Base-by-base conservation (phyloP, 2,113 vertebrate genomes). In the Dryoscopus gambensis region DNA sequence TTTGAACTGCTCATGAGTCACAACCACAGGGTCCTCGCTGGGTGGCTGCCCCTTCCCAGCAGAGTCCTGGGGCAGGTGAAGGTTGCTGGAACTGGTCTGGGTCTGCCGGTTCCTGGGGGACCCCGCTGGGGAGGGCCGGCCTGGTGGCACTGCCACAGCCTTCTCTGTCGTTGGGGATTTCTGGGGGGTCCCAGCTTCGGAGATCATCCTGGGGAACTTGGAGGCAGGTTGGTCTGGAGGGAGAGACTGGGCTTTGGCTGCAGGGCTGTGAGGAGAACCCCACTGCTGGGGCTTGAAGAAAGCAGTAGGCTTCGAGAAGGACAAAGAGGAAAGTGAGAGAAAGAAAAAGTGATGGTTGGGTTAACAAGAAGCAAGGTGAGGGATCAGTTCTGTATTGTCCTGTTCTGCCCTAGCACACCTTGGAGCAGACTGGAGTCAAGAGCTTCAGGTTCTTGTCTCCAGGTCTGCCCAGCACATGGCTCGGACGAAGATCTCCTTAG, bases 1-100 rank as follows among this genome's bases (percentile, higher is more conserved):
- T 95, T 99, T 99, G 97, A 99, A 99, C 97, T 99, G 99, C 95
- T 99, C 99, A 0, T 99, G 99, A 4, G 99, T 99, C 87, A 99
- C 99, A 21, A 99, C 98, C 15, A 98, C 98, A 0, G 98, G 98
- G 97, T 99, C 99, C 7, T 99, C 99, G 0, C 97, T 94, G 2
- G 96, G 97, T 56, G 70, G 85, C 73, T 94, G 93, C 10, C 97
- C 97, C 78, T 99, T 98, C 50, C 97, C 98, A 2, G 97, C 98
- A 0, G 98, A 96, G 95, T 99, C 98, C 92, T 98, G 98, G 47
- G 98, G 90, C 97, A 99, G 96, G 98, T 99, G 96, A 86, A 99
- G 98, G 71, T 99, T 99, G 76, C 99, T 99, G 44, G 99, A 99
- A 84, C 99, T 99, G 11, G 98, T 99, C 85, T 99, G 99, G 44